Conservation (phyloP, 2,113 vertebrate species). For the Rhabdornis inornatus region DNA sequence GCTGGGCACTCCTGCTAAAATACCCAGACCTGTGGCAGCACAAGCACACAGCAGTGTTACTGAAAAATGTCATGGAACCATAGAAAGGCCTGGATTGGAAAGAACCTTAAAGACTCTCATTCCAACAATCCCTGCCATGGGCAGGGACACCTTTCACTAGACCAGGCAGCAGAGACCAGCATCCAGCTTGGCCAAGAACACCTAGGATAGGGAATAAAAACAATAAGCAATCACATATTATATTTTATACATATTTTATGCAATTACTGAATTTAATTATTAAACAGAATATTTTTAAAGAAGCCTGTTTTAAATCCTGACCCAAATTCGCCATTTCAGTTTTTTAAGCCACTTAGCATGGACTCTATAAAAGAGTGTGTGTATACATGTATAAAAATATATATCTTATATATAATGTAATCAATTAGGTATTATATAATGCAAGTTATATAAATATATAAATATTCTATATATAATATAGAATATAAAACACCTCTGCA, state of each 20-base stretch:
- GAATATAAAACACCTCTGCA: neutral
- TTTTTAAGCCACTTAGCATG: neutral
- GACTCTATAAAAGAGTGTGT: neutral
- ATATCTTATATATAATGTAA: too few species aligned
- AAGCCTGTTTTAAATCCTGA: neutral
- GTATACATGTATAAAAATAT: neutral
- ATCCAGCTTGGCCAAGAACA: neutral
- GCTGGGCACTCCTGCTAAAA: neutral
- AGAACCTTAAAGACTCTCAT: neutral
- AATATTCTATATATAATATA: neutral
- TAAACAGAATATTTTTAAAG: neutral
- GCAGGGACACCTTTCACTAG: neutral
- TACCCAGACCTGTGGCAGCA: neutral
- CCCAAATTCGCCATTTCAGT: neutral
- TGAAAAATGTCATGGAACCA: neutral
- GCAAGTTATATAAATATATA: too few species aligned
- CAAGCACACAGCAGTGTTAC: rapidly evolving
- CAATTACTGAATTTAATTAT: neutral
- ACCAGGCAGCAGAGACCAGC: neutral
- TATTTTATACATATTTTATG: neutral
- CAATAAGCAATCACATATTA: neutral
- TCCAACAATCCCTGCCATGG: neutral
- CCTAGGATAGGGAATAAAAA: neutral
- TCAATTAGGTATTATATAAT: neutral
- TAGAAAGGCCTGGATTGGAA: neutral